phyloP scores from a whole-genome alignment of 2,888 invertebrate genomes.

The Camptogramma bilineatum region DNA sequence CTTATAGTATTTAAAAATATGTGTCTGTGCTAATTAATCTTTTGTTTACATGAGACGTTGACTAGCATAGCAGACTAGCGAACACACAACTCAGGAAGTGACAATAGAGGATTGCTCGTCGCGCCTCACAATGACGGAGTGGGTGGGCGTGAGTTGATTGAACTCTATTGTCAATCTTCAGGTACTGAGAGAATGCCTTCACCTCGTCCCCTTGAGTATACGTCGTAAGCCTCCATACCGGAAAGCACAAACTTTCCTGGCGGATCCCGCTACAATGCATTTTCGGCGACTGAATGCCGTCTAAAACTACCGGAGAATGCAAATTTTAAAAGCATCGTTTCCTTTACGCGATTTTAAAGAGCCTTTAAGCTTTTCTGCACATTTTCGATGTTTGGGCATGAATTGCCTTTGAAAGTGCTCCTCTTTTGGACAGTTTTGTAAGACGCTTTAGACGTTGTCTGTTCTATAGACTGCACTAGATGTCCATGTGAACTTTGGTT shows the following conservation, averaged over 20 bases:
- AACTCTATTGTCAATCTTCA: constrained; percentile 77
- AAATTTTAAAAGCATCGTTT: constrained; percentile 60
- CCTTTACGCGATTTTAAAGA: constrained; percentile 55
- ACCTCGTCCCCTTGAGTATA: constrained; percentile 55
- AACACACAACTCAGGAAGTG: constrained; percentile 61
- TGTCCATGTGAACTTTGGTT: constrained; percentile 18
- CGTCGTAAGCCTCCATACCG: constrained; percentile 45
- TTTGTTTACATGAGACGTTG: constrained; percentile 25
- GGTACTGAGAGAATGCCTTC: constrained; percentile 64
- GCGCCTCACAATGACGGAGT: constrained; percentile 70
- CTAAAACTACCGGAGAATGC: constrained; percentile 57
- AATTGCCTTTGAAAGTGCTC: constrained; percentile 49
- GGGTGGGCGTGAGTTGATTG: constrained; percentile 81
- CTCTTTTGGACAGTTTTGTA: constrained; percentile 40
- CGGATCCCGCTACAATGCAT: constrained; percentile 56
- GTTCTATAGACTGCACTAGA: constrained; percentile 29
- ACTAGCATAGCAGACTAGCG: constrained; percentile 27
- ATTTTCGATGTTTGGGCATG: constrained; percentile 50
- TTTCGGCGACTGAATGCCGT: constrained; percentile 59
- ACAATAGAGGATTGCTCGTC: constrained; percentile 68
- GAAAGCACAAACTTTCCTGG: constrained; percentile 56
- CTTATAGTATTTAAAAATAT: not conserved
- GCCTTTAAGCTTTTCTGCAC: constrained; percentile 53
- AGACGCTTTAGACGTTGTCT: constrained; percentile 35
- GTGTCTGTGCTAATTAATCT: constrained; percentile 11